Percentiles rank a stretch among this genome's conserved stretches.
phyloP scores from a whole-genome alignment of 2,888 invertebrate genomes.

The Zootermopsis nevadensis region DNA sequence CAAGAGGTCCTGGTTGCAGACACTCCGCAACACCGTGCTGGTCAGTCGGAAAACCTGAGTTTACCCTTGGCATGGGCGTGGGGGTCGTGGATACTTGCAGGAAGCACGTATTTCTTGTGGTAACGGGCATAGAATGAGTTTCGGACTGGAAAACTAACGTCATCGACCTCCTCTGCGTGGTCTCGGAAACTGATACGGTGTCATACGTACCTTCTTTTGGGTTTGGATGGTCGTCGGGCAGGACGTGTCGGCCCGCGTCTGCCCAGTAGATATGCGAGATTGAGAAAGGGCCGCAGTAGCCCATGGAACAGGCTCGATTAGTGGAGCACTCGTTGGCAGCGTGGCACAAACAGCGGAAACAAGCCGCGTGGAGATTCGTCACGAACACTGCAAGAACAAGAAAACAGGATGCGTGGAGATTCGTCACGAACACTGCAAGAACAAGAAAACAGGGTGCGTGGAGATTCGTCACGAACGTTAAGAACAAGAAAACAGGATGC shows the following conservation, averaged over 20 bases:
- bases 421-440: not conserved
- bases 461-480: not conserved
- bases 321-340: conserved; percentile 54
- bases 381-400: not conserved
- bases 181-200: too few species aligned
- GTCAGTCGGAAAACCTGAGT: too few species aligned
- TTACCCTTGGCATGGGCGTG: too few species aligned
- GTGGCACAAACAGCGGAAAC: conserved; percentile 52
- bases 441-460: too few species aligned
- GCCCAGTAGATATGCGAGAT: conserved; percentile 61
- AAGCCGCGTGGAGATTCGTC: not conserved
- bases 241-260: conserved; percentile 59
- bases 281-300: conserved; percentile 59
- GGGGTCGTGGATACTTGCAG: too few species aligned
- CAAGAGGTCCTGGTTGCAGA: too few species aligned
- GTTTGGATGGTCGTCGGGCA: conserved; percentile 51
- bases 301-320: conserved; percentile 55
- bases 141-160: too few species aligned
- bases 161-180: too few species aligned
- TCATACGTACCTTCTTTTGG: conserved; percentile 24
- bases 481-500: too few species aligned
- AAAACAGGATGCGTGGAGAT: not conserved
- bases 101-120: too few species aligned
- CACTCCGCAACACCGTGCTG: too few species aligned
- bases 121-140: too few species aligned